Base-by-base conservation (phyloP, 2,797 vertebrate species). In the Ptychadena robeensis region DNA sequence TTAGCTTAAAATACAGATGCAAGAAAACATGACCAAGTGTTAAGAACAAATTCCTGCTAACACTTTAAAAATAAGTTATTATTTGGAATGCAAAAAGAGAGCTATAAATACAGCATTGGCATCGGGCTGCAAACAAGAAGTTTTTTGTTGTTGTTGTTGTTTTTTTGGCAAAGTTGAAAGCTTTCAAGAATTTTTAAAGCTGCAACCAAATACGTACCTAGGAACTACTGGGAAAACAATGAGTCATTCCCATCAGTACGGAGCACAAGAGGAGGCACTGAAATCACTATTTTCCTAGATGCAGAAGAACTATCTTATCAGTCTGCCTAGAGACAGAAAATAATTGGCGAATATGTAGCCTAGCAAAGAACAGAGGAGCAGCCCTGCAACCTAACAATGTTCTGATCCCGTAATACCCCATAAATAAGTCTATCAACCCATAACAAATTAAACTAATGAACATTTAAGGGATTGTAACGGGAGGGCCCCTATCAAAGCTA, bases 271-370 rank as follows among this genome's bases (percentile, higher is more conserved):
- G 80, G 65, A 76, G 44, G 66, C 63, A 64, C 37, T 18, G 48
- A 57, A 75, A 85, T 28, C 30, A 65, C 71, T 70, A 80, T 85
- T 75, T 85, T 85, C 70, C 77, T 80, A 85, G 77, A 85, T 80
- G 82, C 77, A 80, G 77, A 80, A 80, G 71, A 77, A 80, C 80
- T 85, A 80, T 68, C 68, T 80, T 69, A 79, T 75, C 77, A 80
- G 44, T 61, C 71, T 53, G 82, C 77, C 82, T 64, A 77, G 57
- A 85, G 82, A 85, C 66, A 85, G 82, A 85, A 85, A 80, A 85
- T 84, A 85, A 85, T 80, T 85, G 82, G 82, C 63, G 44, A 48
- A 66, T 61, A 40, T 75, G 59, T 74, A 69, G 59, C 48, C 34
- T n/a, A 57, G 35, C 14, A 64, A 80, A 70, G 30, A 67, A 71